Percentiles rank a stretch among this genome's conserved stretches.
phyloP scores from a whole-genome alignment of 2,888 invertebrate species.

The Andrena bicolor region DNA sequence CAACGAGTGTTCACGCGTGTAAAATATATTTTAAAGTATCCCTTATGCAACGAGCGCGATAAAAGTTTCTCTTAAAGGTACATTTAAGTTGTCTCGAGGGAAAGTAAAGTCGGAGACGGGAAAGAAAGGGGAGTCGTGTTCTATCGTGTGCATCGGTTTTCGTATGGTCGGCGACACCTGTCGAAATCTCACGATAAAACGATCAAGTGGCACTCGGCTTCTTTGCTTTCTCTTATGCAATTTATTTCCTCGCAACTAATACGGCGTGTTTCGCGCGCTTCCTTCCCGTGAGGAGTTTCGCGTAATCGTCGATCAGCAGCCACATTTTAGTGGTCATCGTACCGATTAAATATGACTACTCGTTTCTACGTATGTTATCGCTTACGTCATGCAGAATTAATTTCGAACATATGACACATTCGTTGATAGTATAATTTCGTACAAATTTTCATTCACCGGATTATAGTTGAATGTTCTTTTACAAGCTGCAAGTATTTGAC shows the following conservation, averaged over 20 bases:
- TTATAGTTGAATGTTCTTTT: no score
- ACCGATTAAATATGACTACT: constrained; percentile 29
- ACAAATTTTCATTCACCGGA: background rate
- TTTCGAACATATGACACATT: background rate
- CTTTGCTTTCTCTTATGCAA: constrained; percentile 48
- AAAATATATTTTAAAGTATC: background rate
- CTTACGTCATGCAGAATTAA: constrained; percentile 12
- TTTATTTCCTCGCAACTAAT: constrained; percentile 33
- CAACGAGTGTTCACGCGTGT: background rate
- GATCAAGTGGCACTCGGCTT: background rate
- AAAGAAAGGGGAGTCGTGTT: constrained; percentile 14
- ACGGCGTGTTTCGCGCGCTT: constrained; percentile 19
- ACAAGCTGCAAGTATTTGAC: no score
- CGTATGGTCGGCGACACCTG: background rate
- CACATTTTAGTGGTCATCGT: constrained; percentile 26
- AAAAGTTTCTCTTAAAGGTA: constrained; percentile 16
- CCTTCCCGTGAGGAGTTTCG: constrained; percentile 43
- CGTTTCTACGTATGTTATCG: constrained; percentile 4
- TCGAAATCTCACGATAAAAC: constrained; percentile 21
- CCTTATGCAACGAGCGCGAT: background rate
- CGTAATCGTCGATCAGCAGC: constrained; percentile 46
- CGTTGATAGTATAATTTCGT: background rate
- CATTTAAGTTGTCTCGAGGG: background rate
- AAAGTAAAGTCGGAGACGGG: background rate
- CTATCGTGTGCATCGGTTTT: background rate